phyloP scores from a whole-genome alignment of 2,888 invertebrate genomes.

The Notocelia uddmanniana region DNA sequence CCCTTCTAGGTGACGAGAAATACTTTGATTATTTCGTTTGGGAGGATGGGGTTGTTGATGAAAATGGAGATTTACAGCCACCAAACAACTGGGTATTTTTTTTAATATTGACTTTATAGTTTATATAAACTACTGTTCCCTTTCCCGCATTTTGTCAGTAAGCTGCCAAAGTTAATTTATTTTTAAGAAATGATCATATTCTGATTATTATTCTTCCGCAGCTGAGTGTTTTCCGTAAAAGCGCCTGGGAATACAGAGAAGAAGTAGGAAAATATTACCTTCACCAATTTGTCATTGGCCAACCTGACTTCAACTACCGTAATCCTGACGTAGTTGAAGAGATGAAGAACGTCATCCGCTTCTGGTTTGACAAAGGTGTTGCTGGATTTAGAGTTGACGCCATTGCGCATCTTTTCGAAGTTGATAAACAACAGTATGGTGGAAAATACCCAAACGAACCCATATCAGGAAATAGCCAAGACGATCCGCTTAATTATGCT shows the following conservation, averaged over 20 bases:
- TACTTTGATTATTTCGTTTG: constrained; percentile 92
- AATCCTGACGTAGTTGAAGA: constrained; percentile 87
- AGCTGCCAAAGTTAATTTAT: no score
- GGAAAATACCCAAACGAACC: constrained; percentile 86
- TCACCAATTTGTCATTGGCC: constrained; percentile 89
- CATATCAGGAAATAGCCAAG: constrained; percentile 65
- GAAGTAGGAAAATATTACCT: constrained; percentile 89
- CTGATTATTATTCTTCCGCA: no score
- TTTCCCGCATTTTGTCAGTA: neutral
- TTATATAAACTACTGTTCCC: neutral
- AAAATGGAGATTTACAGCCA: constrained; percentile 81
- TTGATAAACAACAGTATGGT: constrained; percentile 71
- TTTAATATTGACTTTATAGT: constrained; percentile 35
- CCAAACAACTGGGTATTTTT: constrained; percentile 91
- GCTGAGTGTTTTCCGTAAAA: constrained; percentile 87
- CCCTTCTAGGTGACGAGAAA: constrained; percentile 86
- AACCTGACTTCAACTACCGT: constrained; percentile 91
- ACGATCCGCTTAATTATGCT: constrained; percentile 80
- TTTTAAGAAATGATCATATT: no score
- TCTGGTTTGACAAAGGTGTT: constrained; percentile 94
- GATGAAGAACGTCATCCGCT: constrained; percentile 89
- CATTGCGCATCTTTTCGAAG: constrained; percentile 88
- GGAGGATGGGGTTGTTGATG: constrained; percentile 85
- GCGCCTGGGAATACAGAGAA: constrained; percentile 91
- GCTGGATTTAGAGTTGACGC: constrained; percentile 96